phyloP scores from a whole-genome alignment of 2,797 vertebrate genomes.

The Hippoglossus hippoglossus region DNA sequence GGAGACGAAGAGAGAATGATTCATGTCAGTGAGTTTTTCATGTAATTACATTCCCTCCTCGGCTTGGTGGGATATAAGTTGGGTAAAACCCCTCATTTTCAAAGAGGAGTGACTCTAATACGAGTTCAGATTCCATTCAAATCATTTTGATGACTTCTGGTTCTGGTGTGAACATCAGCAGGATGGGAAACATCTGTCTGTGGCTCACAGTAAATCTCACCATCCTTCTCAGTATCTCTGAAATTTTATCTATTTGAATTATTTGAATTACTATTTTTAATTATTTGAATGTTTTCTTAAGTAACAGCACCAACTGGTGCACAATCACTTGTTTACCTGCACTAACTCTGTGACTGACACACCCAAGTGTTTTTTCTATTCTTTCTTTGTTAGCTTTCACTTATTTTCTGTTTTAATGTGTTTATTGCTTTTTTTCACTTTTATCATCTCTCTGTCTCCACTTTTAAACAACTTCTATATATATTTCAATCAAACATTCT shows the following conservation, averaged over 20 bases:
- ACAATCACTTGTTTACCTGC: not conserved
- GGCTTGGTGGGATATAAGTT: conserved; percentile 31
- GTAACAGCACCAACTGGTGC: not conserved
- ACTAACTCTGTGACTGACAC: no score
- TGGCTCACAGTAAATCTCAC: conserved; percentile 25
- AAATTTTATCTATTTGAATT: no score
- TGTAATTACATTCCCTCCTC: conserved; percentile 24
- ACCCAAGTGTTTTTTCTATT: no score
- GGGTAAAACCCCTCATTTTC: conserved; percentile 42
- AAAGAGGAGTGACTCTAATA: conserved; percentile 37
- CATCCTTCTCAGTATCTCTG: conserved; percentile 10
- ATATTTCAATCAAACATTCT: no score
- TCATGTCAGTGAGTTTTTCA: conserved; percentile 10
- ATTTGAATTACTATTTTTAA: no score
- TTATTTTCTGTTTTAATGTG: no score
- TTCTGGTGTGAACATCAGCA: conserved; percentile 34
- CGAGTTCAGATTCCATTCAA: conserved; percentile 39
- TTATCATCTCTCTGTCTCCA: no score
- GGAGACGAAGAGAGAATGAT: conserved; percentile 13
- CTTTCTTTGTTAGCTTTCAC: no score
- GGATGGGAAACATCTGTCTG: conserved; percentile 47
- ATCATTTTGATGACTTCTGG: conserved; percentile 36
- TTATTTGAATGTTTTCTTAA: conserved; percentile 13
- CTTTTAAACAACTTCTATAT: no score
- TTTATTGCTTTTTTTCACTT: no score